Evolutionary conservation across 1,140 invertebrate species (phyloP), one percentile per base, ranked within the genome.

Genomic region (Myzus persicae): DNA sequence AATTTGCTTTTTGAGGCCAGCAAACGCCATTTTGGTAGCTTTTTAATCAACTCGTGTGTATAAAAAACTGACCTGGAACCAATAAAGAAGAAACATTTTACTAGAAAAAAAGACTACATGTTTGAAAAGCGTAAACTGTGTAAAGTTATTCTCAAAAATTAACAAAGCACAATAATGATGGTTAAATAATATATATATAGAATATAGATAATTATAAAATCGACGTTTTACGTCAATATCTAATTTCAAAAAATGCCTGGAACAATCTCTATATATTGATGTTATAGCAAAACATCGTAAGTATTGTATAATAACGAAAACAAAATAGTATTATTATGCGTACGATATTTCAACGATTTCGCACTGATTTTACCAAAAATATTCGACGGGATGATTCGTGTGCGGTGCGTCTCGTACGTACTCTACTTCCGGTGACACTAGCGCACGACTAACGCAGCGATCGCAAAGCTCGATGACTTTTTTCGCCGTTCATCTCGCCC

Each of bases 1-100:
- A 95, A 99, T 98, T 96, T 99, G 99, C 96, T 99, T 99, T 95
- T 98, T 99, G 92, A 99, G 96, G 94, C 99, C 99, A 94, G 99
- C 98, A 95, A 99, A 98, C 95, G 99, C 99, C 99, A 99, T 99
- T 48, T 91, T 94, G 92, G 26, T 44, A n/a, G 31, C 36, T 92
- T 38, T 92, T 92, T 42, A 14, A 54, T 38, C 51, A 2, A 26
- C 24, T 24, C 14, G 51, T 59, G 51, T 59, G 26, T 67, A 36
- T 42, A 26, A 14, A 54, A 54, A 89, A 40, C 26, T 14, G 0
- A 36, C 38, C 54, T 90, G 88, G 31, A 90, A 90, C 14, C 42
- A 59, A 90, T 7, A 42, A 89, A 89, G 2, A 51, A 51, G 24
- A 89, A 89, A 48, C 51, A 48, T n/a, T 11, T 84, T 84, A 40